phyloP scores from a whole-genome alignment of 2,888 invertebrate species.

The Sialis fuliginosa region DNA sequence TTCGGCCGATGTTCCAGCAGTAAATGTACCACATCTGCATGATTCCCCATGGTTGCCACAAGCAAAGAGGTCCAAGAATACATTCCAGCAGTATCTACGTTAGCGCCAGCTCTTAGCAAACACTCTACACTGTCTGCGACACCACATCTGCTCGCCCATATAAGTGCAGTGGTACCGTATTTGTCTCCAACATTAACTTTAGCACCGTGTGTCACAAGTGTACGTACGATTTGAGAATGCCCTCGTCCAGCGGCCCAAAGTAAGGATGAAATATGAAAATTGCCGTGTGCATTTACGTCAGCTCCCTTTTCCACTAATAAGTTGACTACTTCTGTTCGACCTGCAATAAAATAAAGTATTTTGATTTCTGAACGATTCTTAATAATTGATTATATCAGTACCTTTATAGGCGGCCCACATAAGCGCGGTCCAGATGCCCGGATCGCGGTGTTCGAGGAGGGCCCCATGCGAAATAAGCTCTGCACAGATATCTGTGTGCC shows the following conservation, averaged over 20 bases:
- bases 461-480: conserved; percentile 74
- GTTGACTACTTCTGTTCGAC: conserved; percentile 42
- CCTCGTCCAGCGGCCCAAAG: conserved; percentile 94
- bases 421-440: conserved; percentile 91
- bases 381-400: conserved; percentile 17
- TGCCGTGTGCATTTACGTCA: conserved; percentile 88
- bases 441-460: conserved; percentile 69
- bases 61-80: conserved; percentile 92
- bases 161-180: conserved; percentile 89
- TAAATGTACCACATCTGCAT: conserved; percentile 53
- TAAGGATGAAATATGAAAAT: conserved; percentile 82
- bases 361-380: too few relatives aligned
- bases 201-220: conserved; percentile 70
- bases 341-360: not conserved
- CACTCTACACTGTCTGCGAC: conserved; percentile 67
- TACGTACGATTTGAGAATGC: conserved; percentile 66
- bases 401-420: conserved; percentile 98
- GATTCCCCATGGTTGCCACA: conserved; percentile 53
- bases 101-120: conserved; percentile 70
- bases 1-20: conserved; percentile 81
- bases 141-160: conserved; percentile 92
- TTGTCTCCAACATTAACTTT: conserved; percentile 93
- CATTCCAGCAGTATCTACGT: conserved; percentile 87
- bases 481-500: conserved; percentile 62
- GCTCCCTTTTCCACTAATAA: conserved; percentile 71